A percentile compares a stretch with the other conserved stretches of the same genome.
Evolutionary conservation across 2,113 vertebrate genomes (phyloP).

Genomic region (Etheostoma spectabile): DNA sequence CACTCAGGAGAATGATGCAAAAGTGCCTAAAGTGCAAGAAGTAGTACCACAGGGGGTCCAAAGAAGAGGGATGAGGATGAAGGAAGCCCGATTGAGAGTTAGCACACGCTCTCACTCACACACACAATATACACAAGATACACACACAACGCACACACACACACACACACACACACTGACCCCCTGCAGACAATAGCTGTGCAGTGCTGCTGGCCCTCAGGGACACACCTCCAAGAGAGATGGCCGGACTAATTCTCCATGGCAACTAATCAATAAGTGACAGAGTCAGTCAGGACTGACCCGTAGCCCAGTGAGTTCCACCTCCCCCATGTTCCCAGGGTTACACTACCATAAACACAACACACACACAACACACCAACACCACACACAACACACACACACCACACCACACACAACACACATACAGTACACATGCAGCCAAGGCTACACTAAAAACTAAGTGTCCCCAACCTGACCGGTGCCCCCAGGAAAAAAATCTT

Average conservation of each 20-base stretch:
- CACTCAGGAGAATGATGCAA: conserved; percentile 21
- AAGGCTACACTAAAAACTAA: conserved; percentile 35
- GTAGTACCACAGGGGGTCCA: conserved; percentile 50
- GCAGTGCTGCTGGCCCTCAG: conserved; percentile 85
- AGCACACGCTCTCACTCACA: conserved; percentile 46
- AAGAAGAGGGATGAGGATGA: conserved; percentile 50
- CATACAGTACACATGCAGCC: not conserved
- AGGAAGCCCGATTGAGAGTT: conserved; percentile 66
- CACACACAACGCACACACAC: conserved; percentile 34
- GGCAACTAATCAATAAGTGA: conserved; percentile 98
- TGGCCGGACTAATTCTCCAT: conserved; percentile 92
- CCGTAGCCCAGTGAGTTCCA: conserved; percentile 59
- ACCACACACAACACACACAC: conserved; percentile 41
- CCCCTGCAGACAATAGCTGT: conserved; percentile 84
- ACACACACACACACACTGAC: conserved; percentile 41
- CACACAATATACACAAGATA: conserved; percentile 25
- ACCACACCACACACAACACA: no score
- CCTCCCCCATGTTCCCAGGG: conserved; percentile 79
- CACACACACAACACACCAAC: conserved; percentile 41
- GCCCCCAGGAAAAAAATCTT: conserved; percentile 17
- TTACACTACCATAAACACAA: conserved; percentile 68
- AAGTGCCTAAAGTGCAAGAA: conserved; percentile 35
- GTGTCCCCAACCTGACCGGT: conserved; percentile 24
- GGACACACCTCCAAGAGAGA: conserved; percentile 91
- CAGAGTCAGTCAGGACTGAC: conserved; percentile 87